Evolutionary conservation across 2,797 vertebrate species (phyloP), one percentile per base, ranked within the genome.

Genomic region (Neosilurus mollespiculum): DNA sequence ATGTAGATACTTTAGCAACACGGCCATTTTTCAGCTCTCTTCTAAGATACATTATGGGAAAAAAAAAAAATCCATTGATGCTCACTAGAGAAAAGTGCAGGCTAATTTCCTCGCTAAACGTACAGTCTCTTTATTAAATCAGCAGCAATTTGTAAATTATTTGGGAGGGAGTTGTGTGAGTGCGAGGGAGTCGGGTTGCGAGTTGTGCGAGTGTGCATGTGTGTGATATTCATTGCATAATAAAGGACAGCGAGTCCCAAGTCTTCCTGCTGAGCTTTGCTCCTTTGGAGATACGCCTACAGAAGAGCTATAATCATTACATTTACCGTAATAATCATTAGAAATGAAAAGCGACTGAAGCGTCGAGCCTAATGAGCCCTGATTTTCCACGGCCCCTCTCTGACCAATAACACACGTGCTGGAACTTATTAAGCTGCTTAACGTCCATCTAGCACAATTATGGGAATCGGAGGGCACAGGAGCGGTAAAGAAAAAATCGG

Each of bases 251-350:
- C 43, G 49, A 66, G 37, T 81, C 69, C 77, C 34, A 58, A 10
- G 76, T 18, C 67, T 24, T 69, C 82, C 76, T 56, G 76, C 66
- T 49, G 83, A 76, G 79, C 65, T 24, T 1, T 20, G 26, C 26
- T 54, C 72, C 72, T 81, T 81, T 78, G 64, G 54, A 78, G 72
- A 51, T 71, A 18, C 53, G 22, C 37, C 24, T n/a, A n/a, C 76
- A 64, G 81, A 81, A 81, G 90, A 89, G 88, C 92, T 91, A 92
- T 92, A 93, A 93, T 93, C 91, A 88, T 91, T 91, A 91, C 84
- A 92, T 93, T 92, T 91, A 93, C 92, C 92, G 90, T 90, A 93
- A 92, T 90, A 89, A 88, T 89, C 72, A 80, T 92, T 92, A 92
- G 91, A 92, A 93, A 93, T 91, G 89, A 86, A 93, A 92, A 90